These are phyloP conservation scores for Drosophila prolongata DNA, from an alignment of 2,888 invertebrate species.

Conservation along the genomic window DNA sequence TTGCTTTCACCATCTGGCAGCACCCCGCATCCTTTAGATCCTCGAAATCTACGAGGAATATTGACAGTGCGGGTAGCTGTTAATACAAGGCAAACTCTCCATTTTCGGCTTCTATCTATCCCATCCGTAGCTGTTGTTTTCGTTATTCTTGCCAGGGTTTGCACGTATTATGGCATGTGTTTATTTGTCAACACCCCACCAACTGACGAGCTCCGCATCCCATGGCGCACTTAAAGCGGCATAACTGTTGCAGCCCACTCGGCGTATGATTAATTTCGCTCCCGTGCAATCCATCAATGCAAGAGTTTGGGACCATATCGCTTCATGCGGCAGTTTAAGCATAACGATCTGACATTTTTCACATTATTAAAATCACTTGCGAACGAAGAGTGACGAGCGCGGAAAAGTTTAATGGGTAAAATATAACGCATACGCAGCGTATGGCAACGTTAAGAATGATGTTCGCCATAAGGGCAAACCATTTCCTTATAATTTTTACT, in stretches of 20 bases:
- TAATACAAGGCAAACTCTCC: constrained; percentile 46
- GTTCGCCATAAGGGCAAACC: constrained; percentile 36
- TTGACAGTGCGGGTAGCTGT: constrained; percentile 65
- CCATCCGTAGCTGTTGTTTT: constrained; percentile 26
- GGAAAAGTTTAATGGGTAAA: constrained; percentile 37
- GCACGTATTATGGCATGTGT: constrained; percentile 74
- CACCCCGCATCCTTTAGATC: constrained; percentile 7
- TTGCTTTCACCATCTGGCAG: constrained; percentile 25
- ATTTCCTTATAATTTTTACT: constrained; percentile 39
- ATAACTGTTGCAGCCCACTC: constrained; percentile 46
- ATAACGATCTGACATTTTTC: constrained; percentile 64
- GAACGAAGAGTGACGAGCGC: constrained; percentile 34
- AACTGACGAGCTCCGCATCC: not conserved
- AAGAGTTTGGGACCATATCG: constrained; percentile 26
- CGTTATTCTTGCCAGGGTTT: constrained; percentile 55
- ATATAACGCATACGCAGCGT: constrained; percentile 56
- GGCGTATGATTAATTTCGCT: constrained; percentile 73
- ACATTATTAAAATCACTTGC: constrained; percentile 76
- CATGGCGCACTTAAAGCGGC: constrained; percentile 17
- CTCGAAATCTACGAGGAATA: constrained; percentile 35
- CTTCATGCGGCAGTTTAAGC: constrained; percentile 59
- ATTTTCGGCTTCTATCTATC: constrained; percentile 29
- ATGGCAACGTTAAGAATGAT: constrained; percentile 39
- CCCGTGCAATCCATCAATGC: constrained; percentile 47
- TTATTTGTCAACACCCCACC: constrained; percentile 67